Evolutionary conservation across 2,888 invertebrate species (phyloP).

Genomic region (Melinopterus prodromus): DNA sequence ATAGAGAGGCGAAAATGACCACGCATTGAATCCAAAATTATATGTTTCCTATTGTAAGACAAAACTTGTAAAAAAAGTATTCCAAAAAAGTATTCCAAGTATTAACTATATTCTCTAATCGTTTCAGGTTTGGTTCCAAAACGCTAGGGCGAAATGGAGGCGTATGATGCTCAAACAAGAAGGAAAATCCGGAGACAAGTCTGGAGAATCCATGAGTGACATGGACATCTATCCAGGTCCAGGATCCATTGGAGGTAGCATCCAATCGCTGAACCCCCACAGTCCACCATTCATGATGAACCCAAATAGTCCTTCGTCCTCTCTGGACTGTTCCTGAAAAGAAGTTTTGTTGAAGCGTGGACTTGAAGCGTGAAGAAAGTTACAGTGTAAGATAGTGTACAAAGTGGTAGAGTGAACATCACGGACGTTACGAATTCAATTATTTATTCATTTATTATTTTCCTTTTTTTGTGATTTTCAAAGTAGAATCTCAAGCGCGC

Average conservation of each 20-base stretch:
- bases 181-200: slow-evolving; percentile 75
- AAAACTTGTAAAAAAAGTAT: too few relatives aligned
- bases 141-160: slow-evolving; percentile 92
- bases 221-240: slow-evolving; percentile 68
- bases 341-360: neutral
- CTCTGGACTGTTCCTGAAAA: slow-evolving; percentile 76
- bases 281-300: slow-evolving; percentile 77
- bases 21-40: too few relatives aligned
- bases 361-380: slow-evolving; percentile 5
- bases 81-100: neutral
- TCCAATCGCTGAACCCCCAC: slow-evolving; percentile 72
- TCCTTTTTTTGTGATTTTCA: slow-evolving; percentile 23
- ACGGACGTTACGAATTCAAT: neutral
- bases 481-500: slow-evolving; percentile 19
- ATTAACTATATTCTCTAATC: slow-evolving; percentile 53
- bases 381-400: neutral
- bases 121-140: slow-evolving; percentile 94
- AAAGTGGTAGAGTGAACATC: neutral
- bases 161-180: slow-evolving; percentile 86
- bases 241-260: slow-evolving; percentile 71
- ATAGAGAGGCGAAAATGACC: too few relatives aligned
- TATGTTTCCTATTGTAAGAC: too few relatives aligned
- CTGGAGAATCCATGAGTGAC: slow-evolving; percentile 69
- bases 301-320: slow-evolving; percentile 74
- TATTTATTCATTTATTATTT: slow-evolving; percentile 6